A percentile compares a stretch with the other conserved stretches of the same genome.
phyloP scores from a whole-genome alignment of 2,888 invertebrate species.

The Patella ulyssiponensis region DNA sequence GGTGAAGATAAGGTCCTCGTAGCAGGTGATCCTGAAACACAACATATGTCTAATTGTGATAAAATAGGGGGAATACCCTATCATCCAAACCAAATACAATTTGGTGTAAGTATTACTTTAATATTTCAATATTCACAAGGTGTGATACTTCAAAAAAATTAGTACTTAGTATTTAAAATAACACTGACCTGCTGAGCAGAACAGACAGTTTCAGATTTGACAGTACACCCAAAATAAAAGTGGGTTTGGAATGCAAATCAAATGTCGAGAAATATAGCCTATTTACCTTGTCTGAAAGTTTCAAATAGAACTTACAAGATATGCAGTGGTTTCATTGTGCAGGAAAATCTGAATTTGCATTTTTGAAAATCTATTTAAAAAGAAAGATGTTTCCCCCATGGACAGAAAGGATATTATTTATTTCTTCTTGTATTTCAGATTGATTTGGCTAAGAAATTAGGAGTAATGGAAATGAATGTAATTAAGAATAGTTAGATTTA shows the following conservation, averaged over 20 bases:
- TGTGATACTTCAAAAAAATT: background rate
- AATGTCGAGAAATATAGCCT: too few species aligned
- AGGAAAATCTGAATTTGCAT: too few species aligned
- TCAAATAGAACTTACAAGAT: too few species aligned
- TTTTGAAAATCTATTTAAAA: too few species aligned
- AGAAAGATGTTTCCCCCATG: too few species aligned
- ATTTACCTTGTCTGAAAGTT: too few species aligned
- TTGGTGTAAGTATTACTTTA: conserved; percentile 74
- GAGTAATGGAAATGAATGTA: conserved; percentile 43
- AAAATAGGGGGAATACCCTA: conserved; percentile 84
- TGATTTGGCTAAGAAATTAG: conserved; percentile 44
- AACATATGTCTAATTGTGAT: conserved; percentile 80
- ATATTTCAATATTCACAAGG: background rate
- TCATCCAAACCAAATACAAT: conserved; percentile 82
- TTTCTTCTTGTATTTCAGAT: conserved; percentile 37
- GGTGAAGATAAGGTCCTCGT: conserved; percentile 80
- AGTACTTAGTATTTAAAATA: background rate
- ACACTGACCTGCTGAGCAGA: background rate
- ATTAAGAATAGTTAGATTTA: too few species aligned
- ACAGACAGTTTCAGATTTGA: background rate
- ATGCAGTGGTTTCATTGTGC: too few species aligned
- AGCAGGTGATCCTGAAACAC: conserved; percentile 88
- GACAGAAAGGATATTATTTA: background rate
- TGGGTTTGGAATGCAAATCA: too few species aligned
- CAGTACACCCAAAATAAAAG: too few species aligned